These are phyloP conservation scores for Larimichthys crocea DNA, from an alignment of 2,113 vertebrate genomes.

Conservation along the genomic window DNA sequence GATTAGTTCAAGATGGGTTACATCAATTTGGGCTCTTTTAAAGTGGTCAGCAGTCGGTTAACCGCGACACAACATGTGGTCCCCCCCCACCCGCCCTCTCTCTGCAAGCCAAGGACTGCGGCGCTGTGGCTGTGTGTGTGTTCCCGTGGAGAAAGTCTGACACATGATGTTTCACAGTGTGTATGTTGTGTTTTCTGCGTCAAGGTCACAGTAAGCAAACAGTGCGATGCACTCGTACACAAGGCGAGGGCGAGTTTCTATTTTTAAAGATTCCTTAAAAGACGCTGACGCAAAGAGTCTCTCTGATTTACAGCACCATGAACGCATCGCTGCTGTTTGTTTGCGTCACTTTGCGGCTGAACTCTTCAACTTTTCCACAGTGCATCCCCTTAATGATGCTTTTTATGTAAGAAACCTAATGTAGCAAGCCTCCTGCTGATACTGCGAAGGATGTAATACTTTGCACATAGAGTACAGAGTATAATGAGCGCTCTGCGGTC, in stretches of 20 bases:
- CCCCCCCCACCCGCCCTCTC: not conserved
- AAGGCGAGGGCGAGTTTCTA: conserved; percentile 2
- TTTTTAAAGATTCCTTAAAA: conserved; percentile 9
- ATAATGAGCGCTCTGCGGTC: conserved; percentile 25
- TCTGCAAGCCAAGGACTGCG: conserved; percentile 43
- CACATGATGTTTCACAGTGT: conserved; percentile 34
- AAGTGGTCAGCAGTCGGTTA: conserved; percentile 71
- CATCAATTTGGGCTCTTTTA: conserved; percentile 60
- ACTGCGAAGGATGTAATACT: conserved; percentile 1
- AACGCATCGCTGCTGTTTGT: conserved; percentile 6
- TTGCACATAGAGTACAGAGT: conserved; percentile 8
- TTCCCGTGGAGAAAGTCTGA: conserved; percentile 39
- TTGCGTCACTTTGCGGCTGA: not conserved
- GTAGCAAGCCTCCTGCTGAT: not conserved
- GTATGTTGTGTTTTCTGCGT: conserved; percentile 9
- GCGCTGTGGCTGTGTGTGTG: conserved; percentile 37
- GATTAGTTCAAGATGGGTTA: conserved; percentile 79
- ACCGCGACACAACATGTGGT: conserved; percentile 74
- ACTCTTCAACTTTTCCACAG: not conserved
- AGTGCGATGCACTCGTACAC: not conserved
- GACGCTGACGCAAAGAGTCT: not conserved
- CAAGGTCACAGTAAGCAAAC: conserved; percentile 16
- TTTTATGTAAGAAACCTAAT: conserved; percentile 9
- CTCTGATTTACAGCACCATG: too few species aligned
- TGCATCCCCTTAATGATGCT: not conserved